phyloP scores from a whole-genome alignment of 1,140 invertebrate species.

The Trypoxylus dichotomus region DNA sequence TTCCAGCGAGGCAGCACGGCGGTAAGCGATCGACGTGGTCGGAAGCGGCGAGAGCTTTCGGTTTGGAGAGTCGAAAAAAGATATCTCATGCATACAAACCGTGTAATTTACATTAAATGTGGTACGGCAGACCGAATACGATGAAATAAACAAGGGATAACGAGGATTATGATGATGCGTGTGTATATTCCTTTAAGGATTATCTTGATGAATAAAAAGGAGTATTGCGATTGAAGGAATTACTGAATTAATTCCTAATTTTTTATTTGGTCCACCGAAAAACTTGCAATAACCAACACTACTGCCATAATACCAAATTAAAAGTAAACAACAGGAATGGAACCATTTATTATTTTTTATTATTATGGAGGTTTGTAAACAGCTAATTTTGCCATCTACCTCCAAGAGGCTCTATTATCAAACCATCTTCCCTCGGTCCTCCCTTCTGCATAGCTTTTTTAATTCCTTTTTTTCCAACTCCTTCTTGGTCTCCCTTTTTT shows the following conservation, averaged over 20 bases:
- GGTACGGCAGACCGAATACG: background rate
- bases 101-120: slow-evolving; percentile 24
- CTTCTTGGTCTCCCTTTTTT: too few relatives aligned
- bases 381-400: too few relatives aligned
- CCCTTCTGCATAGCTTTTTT: too few relatives aligned
- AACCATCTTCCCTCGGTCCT: too few relatives aligned
- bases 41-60: slow-evolving; percentile 2
- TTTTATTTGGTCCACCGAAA: background rate
- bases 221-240: background rate
- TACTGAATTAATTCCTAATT: background rate
- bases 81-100: slow-evolving; percentile 30
- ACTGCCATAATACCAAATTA: too few relatives aligned
- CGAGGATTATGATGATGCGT: background rate
- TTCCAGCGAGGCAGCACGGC: background rate
- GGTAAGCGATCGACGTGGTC: background rate
- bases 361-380: too few relatives aligned
- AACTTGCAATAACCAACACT: background rate
- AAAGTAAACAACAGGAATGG: too few relatives aligned
- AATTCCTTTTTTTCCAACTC: too few relatives aligned
- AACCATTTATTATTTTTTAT: too few relatives aligned
- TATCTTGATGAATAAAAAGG: too few relatives aligned
- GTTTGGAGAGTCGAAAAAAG: slow-evolving; percentile 1
- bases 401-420: too few relatives aligned
- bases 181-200: background rate
- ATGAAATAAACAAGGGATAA: background rate